These are phyloP conservation scores for Solea senegalensis DNA, from an alignment of 2,113 vertebrate genomes.

Conservation along the genomic window DNA sequence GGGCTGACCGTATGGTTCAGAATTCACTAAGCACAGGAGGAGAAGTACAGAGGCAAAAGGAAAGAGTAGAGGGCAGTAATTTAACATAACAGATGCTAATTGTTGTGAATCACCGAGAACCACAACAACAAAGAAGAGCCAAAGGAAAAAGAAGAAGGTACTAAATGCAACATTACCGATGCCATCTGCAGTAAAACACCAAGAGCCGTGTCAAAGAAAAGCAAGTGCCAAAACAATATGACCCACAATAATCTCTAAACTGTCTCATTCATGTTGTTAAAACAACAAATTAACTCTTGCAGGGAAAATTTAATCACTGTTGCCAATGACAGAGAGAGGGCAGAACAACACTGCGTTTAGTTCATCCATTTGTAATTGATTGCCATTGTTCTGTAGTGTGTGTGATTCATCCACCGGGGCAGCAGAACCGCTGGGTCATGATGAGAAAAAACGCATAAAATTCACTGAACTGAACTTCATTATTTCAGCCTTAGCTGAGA, in stretches of 20 bases:
- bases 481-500: constrained; percentile 46
- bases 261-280: neutral
- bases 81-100: no score
- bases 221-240: neutral
- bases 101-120: no score
- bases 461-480: constrained; percentile 54
- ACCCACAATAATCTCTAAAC: neutral
- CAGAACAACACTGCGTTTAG: constrained; percentile 22
- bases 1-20: no score
- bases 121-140: no score
- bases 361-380: constrained; percentile 50
- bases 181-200: no score
- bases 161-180: no score
- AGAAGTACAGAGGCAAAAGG: no score
- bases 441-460: constrained; percentile 51
- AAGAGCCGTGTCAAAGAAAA: neutral
- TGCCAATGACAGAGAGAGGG: constrained; percentile 34
- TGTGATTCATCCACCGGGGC: constrained; percentile 23
- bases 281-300: neutral
- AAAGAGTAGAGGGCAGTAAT: no score
- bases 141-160: no score
- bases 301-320: constrained; percentile 36
- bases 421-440: constrained; percentile 26
- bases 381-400: constrained; percentile 43
- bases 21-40: no score